phyloP scores from a whole-genome alignment of 2,888 invertebrate genomes.

The Parnassius mnemosyne region DNA sequence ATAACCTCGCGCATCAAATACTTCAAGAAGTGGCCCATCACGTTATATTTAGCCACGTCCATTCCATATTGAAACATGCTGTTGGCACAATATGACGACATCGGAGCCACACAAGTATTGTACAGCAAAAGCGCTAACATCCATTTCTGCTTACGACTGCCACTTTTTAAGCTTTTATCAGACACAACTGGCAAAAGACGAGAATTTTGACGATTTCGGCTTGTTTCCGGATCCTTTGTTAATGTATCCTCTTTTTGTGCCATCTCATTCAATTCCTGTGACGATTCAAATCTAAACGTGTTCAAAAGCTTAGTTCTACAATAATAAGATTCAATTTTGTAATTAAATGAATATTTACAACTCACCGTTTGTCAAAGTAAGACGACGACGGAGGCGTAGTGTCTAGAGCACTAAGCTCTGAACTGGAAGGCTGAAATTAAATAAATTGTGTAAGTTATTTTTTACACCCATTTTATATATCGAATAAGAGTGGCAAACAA shows the following conservation, averaged over 20 bases:
- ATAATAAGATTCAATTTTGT: constrained; percentile 11
- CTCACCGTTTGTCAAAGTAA: constrained; percentile 63
- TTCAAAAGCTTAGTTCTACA: constrained; percentile 28
- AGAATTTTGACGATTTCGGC: constrained; percentile 8
- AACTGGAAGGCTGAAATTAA: constrained; percentile 56
- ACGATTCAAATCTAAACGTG: constrained; percentile 56
- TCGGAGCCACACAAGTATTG: constrained; percentile 67
- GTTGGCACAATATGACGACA: constrained; percentile 67
- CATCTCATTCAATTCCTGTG: constrained; percentile 45
- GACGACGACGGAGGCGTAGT: constrained; percentile 52
- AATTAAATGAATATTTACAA: constrained; percentile 11
- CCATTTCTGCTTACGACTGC: constrained; percentile 57
- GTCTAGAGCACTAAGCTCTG: constrained; percentile 46
- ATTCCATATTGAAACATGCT: constrained; percentile 66
- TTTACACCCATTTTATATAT: too few relatives aligned
- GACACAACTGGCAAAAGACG: constrained; percentile 36
- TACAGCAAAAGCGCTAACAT: constrained; percentile 68
- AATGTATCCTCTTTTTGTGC: constrained; percentile 14
- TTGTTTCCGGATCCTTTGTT: constrained; percentile 6
- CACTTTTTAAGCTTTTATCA: constrained; percentile 33
- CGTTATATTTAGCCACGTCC: constrained; percentile 68
- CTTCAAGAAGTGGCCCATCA: constrained; percentile 54
- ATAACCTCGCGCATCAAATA: constrained; percentile 62
- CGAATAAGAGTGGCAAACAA: too few relatives aligned
- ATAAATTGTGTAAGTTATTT: constrained; percentile 4